Conservation (phyloP, 2,888 invertebrate genomes). For the Leptura quadrifasciata region DNA sequence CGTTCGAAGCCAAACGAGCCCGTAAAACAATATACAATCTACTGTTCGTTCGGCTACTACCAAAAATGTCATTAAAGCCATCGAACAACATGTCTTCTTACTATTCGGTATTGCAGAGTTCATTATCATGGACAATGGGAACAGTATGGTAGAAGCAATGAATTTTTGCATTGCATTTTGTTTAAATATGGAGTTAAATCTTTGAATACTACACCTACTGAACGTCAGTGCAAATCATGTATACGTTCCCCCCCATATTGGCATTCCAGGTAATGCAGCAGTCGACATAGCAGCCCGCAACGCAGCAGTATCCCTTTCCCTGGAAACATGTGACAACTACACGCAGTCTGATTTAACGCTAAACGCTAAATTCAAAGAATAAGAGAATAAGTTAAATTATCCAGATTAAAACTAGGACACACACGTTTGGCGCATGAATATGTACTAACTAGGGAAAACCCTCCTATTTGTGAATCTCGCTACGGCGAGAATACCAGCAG, state of each 20-base stretch:
- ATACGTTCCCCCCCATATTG: not conserved
- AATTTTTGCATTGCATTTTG: too few species aligned
- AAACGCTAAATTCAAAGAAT: too few species aligned
- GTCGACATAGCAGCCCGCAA: not conserved
- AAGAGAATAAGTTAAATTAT: not conserved
- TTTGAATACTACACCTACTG: not conserved
- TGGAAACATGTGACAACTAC: not conserved
- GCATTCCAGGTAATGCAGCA: slow-evolving; percentile 1
- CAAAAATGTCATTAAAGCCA: too few species aligned
- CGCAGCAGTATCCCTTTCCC: not conserved
- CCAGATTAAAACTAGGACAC: not conserved
- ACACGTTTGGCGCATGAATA: not conserved
- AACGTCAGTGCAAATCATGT: not conserved
- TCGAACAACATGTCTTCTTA: too few species aligned
- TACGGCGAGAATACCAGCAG: not conserved
- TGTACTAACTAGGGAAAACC: not conserved
- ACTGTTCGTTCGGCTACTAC: too few species aligned
- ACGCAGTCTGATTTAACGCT: not conserved
- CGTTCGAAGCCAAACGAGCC: too few species aligned
- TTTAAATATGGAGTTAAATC: too few species aligned
- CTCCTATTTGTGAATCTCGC: not conserved
- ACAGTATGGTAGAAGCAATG: too few species aligned
- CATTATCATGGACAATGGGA: too few species aligned
- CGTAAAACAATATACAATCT: too few species aligned
- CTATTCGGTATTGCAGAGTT: too few species aligned